These are phyloP conservation scores for Pseudoatta argentina DNA, from an alignment of 1,140 invertebrate genomes.

Conservation along the genomic window DNA sequence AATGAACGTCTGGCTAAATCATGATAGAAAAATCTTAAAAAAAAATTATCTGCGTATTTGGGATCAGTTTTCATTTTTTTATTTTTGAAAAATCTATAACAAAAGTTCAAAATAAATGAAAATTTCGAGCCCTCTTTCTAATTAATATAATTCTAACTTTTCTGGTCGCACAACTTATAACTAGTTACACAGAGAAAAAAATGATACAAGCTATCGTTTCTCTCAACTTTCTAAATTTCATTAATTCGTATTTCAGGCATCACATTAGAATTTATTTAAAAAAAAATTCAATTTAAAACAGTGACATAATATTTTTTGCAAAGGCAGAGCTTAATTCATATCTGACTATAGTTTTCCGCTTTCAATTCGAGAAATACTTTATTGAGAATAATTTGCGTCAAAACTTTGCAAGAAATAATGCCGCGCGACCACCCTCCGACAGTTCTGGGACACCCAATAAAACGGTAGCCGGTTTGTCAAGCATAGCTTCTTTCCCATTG, in stretches of 20 bases:
- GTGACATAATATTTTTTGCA: not conserved
- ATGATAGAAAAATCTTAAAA: constrained; percentile 12
- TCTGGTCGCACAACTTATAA: not conserved
- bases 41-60: not conserved
- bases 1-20: constrained; percentile 30
- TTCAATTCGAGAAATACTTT: not conserved
- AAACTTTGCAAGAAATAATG: constrained; percentile 21
- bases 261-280: not conserved
- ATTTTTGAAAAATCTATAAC: not conserved
- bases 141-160: constrained; percentile 19
- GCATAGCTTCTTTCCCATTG: constrained; percentile 53
- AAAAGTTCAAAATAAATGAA: not conserved
- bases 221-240: constrained; percentile 11
- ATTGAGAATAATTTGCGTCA: not conserved
- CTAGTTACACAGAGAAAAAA: not conserved
- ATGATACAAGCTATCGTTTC: not conserved
- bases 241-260: not conserved
- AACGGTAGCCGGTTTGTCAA: constrained; percentile 56
- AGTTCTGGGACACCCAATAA: constrained; percentile 25
- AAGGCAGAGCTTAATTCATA: not conserved
- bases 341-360: not conserved
- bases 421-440: not conserved
- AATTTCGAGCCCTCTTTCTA: not conserved
- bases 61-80: not conserved
- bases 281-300: not conserved